Evolutionary conservation across 2,797 vertebrate species (phyloP).

Genomic region (Siniperca scherzeri): DNA sequence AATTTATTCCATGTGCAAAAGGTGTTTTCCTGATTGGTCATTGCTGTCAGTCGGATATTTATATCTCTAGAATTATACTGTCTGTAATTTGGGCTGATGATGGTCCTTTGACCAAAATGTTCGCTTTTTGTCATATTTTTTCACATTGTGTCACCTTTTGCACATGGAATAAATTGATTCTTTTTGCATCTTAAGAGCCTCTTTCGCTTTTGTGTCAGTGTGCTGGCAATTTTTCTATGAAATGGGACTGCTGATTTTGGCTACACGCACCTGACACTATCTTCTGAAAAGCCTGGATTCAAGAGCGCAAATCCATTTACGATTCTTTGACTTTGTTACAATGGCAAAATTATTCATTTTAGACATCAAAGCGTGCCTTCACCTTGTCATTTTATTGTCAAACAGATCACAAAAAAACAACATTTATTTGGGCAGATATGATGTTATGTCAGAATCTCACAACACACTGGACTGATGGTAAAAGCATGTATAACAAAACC

Average conservation of each 20-base stretch:
- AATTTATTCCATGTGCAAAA: conserved; percentile 1
- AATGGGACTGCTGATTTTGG: not conserved
- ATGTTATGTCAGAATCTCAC: conserved; percentile 5
- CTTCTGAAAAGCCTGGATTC: not conserved
- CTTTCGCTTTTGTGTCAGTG: not conserved
- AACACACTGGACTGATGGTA: not conserved
- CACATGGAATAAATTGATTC: not conserved
- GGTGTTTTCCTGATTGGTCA: not conserved
- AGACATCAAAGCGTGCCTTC: not conserved
- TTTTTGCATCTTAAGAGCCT: not conserved
- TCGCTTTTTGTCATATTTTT: not conserved
- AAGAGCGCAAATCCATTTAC: not conserved
- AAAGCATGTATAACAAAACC: conserved; percentile 23
- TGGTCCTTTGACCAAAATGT: not conserved
- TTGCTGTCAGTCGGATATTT: not conserved
- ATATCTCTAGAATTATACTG: not conserved
- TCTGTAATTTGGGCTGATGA: not conserved
- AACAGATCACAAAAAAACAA: conserved; percentile 31
- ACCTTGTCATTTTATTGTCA: conserved; percentile 29
- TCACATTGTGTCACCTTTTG: not conserved
- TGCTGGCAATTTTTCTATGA: not conserved
- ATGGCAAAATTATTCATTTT: not conserved
- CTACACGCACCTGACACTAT: not conserved
- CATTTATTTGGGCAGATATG: conserved; percentile 14
- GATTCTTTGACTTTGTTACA: not conserved